phyloP scores from a whole-genome alignment of 64 coral and sea anemone genomes.

The Dendrophyllia cribrosa region DNA sequence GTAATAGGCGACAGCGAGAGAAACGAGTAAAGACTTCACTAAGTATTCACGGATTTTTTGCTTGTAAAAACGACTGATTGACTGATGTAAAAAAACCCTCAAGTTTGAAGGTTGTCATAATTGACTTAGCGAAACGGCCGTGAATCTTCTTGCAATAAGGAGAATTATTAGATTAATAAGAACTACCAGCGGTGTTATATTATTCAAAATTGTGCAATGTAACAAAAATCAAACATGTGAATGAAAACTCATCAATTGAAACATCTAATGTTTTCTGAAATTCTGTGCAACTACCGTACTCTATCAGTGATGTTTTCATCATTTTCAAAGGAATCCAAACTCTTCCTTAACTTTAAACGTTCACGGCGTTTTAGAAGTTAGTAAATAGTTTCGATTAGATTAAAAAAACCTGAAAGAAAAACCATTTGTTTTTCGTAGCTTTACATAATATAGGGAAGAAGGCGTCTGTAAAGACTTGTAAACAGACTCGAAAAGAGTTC shows the following conservation, averaged over 20 bases:
- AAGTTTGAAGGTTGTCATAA: not conserved
- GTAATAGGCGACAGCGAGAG: conserved; percentile 94
- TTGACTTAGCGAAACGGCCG: not conserved
- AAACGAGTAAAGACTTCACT: conserved; percentile 97
- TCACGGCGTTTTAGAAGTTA: too few species aligned
- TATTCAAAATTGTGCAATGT: not conserved
- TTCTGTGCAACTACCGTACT: not conserved
- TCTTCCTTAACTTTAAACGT: too few species aligned
- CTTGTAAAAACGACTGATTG: conserved; percentile 74
- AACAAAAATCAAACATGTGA: not conserved
- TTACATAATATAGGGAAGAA: conserved; percentile 9
- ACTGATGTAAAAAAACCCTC: not conserved
- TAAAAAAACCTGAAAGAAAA: too few species aligned
- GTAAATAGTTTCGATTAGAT: too few species aligned
- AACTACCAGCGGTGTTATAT: not conserved
- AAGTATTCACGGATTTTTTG: conserved; percentile 87
- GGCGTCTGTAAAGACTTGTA: not conserved
- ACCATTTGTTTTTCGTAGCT: too few species aligned
- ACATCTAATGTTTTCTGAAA: too few species aligned
- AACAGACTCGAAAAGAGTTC: not conserved
- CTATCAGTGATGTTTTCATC: too few species aligned
- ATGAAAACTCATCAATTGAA: too few species aligned
- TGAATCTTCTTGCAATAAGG: not conserved
- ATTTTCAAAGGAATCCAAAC: too few species aligned
- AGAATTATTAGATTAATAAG: not conserved